phyloP scores from a whole-genome alignment of 2,888 invertebrate species.

The Catocala sponsa region DNA sequence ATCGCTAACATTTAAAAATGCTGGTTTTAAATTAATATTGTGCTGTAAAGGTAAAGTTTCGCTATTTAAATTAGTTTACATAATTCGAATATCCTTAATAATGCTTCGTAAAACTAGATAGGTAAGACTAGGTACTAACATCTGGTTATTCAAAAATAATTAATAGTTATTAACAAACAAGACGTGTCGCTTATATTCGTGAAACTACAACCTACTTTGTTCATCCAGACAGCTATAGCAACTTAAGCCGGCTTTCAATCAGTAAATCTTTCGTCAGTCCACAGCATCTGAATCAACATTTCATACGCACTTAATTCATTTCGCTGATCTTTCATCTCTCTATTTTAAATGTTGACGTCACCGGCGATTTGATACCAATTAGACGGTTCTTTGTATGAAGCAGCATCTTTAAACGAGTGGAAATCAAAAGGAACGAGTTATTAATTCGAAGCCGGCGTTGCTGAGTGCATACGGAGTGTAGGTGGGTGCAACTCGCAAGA shows the following conservation, averaged over 20 bases:
- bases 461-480: constrained; percentile 44
- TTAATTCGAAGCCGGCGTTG: constrained; percentile 34
- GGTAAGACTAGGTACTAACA: no score
- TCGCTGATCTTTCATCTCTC: constrained; percentile 33
- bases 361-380: constrained; percentile 32
- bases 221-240: no score
- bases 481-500: constrained; percentile 55
- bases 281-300: constrained; percentile 14
- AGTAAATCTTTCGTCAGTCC: constrained; percentile 6
- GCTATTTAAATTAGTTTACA: no score
- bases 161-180: no score
- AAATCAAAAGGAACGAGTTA: constrained; percentile 48
- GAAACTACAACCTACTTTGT: no score
- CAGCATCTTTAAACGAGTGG: constrained; percentile 32
- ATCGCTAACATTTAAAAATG: no score
- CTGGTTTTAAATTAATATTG: no score
- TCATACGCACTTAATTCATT: constrained; percentile 23
- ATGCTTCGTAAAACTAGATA: no score
- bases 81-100: no score
- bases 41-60: no score
- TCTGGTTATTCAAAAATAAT: no score
- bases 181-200: no score
- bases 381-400: constrained; percentile 33
- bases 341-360: constrained; percentile 40
- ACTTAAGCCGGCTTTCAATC: not conserved